Conservation (phyloP, 2,113 vertebrate genomes). For the Echinops telfairi region DNA sequence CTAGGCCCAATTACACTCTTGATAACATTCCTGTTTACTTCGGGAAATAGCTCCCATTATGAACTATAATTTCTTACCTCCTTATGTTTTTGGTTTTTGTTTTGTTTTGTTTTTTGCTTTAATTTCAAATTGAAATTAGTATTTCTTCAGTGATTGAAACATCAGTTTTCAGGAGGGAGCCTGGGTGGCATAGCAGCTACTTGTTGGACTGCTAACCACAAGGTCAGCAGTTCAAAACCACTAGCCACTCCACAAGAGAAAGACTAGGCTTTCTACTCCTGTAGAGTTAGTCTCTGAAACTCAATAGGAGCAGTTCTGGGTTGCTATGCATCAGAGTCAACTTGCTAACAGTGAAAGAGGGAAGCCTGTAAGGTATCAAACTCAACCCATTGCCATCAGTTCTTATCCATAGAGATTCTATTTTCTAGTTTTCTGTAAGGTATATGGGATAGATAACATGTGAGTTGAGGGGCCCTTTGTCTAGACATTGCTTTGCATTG, state of each 20-base stretch:
- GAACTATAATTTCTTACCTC: neutral
- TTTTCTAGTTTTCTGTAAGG: neutral
- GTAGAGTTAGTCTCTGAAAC: too few species aligned
- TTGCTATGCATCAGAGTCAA: too few species aligned
- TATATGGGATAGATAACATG: neutral
- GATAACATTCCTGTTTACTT: neutral
- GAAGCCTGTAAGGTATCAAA: too few species aligned
- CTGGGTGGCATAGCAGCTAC: too few species aligned
- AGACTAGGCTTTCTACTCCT: too few species aligned
- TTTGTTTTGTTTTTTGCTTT: neutral
- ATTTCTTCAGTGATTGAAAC: conserved; percentile 20
- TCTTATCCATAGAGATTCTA: too few species aligned
- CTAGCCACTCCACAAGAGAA: too few species aligned
- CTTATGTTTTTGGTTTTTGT: neutral
- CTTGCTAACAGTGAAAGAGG: too few species aligned
- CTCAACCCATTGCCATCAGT: too few species aligned
- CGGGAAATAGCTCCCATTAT: neutral
- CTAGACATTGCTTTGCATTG: conserved; percentile 13
- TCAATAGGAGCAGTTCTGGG: neutral
- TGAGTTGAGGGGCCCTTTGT: neutral
- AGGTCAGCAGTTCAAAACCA: too few species aligned
- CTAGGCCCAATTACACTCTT: neutral
- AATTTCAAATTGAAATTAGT: neutral
- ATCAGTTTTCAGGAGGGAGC: neutral
- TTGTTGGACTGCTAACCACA: too few species aligned